A percentile compares a stretch with the other conserved stretches of the same genome.
Evolutionary conservation across 2,113 vertebrate species (phyloP).

Genomic region (Nothocercus nigrocapillus): DNA sequence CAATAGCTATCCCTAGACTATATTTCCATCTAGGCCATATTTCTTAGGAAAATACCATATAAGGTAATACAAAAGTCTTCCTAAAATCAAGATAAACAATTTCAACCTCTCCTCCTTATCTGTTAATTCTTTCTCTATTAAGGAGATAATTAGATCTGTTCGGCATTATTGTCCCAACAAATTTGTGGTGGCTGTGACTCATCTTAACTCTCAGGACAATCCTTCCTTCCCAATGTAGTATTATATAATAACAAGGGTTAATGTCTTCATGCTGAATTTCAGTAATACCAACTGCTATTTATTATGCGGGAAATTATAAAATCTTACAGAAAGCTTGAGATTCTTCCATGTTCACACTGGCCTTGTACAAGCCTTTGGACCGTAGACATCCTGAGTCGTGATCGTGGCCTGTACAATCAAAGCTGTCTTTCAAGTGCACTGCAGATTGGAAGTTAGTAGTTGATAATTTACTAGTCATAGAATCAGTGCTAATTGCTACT

Average conservation of each 20-base stretch:
- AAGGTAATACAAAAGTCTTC: neutral
- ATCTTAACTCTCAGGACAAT: neutral
- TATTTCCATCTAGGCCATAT: neutral
- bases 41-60: neutral
- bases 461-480: neutral
- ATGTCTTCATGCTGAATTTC: neutral
- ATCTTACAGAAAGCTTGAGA: neutral
- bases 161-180: neutral
- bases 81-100: neutral
- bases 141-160: neutral
- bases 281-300: neutral
- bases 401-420: neutral
- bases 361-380: neutral
- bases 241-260: neutral
- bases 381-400: neutral
- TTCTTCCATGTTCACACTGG: neutral
- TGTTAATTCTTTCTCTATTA: neutral
- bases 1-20: neutral
- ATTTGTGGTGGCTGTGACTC: neutral
- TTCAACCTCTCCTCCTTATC: neutral
- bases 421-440: neutral
- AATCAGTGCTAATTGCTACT: neutral
- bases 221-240: neutral
- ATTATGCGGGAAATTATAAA: neutral
- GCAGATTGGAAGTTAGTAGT: neutral